A percentile compares a stretch with the other conserved stretches of the same genome.
phyloP scores from a whole-genome alignment of 2,888 invertebrate species.

The Metacarcinus magister region DNA sequence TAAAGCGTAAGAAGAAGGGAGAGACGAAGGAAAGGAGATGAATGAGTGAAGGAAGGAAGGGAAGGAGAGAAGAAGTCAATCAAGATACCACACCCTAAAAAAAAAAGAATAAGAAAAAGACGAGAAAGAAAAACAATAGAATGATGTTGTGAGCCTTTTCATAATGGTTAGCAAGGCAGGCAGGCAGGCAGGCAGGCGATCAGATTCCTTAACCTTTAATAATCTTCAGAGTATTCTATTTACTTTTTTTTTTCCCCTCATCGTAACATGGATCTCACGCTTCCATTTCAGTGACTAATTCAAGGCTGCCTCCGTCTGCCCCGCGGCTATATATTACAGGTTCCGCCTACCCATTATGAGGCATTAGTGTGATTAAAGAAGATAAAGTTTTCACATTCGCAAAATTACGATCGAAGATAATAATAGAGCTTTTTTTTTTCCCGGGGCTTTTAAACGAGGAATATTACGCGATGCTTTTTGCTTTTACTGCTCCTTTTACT shows the following conservation, averaged over 20 bases:
- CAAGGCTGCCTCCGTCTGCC: background rate
- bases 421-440: background rate
- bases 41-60: no score
- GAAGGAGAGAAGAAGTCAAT: no score
- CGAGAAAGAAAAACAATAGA: no score
- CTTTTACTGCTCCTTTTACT: background rate
- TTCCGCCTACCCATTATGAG: background rate
- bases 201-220: constrained; percentile 26
- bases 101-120: no score
- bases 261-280: constrained; percentile 37
- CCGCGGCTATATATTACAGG: constrained; percentile 27
- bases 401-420: constrained; percentile 41
- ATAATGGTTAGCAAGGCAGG: background rate
- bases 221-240: background rate
- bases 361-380: constrained; percentile 48
- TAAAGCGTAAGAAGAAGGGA: no score
- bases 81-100: no score
- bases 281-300: constrained; percentile 41
- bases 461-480: constrained; percentile 1
- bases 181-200: no score
- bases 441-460: background rate
- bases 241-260: background rate
- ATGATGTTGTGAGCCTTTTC: background rate
- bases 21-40: no score
- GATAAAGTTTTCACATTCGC: constrained; percentile 36